Base-by-base conservation (phyloP, 1,140 invertebrate species). In the Aphaenogaster ashmeadi region DNA sequence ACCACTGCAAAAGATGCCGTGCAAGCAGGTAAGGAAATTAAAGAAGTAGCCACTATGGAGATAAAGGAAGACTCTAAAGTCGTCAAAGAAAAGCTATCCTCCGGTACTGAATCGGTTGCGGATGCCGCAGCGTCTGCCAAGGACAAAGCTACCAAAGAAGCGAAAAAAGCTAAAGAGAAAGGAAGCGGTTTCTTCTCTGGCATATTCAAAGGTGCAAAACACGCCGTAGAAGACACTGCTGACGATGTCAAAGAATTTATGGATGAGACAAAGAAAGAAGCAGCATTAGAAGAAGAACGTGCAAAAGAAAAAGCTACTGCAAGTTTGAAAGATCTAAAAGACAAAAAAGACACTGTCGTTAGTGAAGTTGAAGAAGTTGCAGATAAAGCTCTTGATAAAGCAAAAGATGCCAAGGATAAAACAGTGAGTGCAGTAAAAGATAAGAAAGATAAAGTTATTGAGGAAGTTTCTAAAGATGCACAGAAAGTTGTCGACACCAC, bases 181-280 rank as follows among this genome's bases (percentile, higher is more conserved):
- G 13, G 21, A 66, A 62, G 52, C 0, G 83, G 83, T 9, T 86
- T 86, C 15, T 33, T 86, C 4, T 79, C 84, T 1, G 84, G 74
- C 18, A 87, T 87, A n/a, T 85, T 77, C 15, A 81, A 81, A 44
- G 64, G 81, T 13, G 54, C 38, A 1, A 92, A 91, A 66, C 66
- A 94, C 47, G 85, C 88, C 9, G 88, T 90, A 21, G 93, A 94
- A 72, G 92, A 94, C 77, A 64, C 93, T 3, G 90, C 92, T 2
- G 91, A 93, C n/a, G 93, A 93, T 18, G 88, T 92, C 2, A 92
- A 92, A n/a, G 44, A 67, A 47, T 86, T 86, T 21, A 4, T 81
- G 8, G 79, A 81, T 5, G 64, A 81, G 3, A 58, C n/a, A 5
- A 81, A 44, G 15, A 81, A 71, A 3, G 79, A 81, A n/a, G 66